A percentile compares a stretch with the other conserved stretches of the same genome.
These are phyloP conservation scores for Archocentrus centrarchus DNA, from an alignment of 2,113 vertebrate genomes.

Conservation along the genomic window DNA sequence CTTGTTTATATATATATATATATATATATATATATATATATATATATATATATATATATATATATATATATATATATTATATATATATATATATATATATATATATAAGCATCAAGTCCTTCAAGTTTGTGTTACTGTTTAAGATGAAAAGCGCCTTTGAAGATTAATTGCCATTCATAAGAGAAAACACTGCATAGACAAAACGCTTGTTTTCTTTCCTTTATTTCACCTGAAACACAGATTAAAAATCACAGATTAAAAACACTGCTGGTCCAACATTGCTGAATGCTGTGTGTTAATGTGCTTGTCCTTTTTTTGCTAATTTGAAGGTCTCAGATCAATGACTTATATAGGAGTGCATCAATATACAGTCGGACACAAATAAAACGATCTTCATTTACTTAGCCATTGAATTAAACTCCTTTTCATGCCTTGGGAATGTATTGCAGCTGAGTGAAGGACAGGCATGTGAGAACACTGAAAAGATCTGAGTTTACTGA, in stretches of 20 bases:
- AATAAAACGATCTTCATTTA: slow-evolving; percentile 10
- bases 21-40: no score
- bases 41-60: no score
- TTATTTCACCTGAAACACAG: neutral
- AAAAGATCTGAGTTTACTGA: neutral
- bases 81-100: rapidly evolving
- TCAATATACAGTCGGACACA: neutral
- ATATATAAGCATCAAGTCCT: no score
- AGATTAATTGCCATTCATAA: slow-evolving; percentile 37
- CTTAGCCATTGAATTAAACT: slow-evolving; percentile 11
- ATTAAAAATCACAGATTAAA: slow-evolving; percentile 1
- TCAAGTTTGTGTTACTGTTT: slow-evolving; percentile 22
- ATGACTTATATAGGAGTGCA: neutral
- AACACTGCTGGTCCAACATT: slow-evolving; percentile 1
- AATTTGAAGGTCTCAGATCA: slow-evolving; percentile 35
- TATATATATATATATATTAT: no score
- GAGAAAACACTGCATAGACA: slow-evolving; percentile 24
- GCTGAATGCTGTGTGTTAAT: slow-evolving; percentile 5
- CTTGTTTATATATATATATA: neutral
- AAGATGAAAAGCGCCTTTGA: slow-evolving; percentile 40
- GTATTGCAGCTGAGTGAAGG: neutral
- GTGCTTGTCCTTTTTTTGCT: slow-evolving; percentile 23
- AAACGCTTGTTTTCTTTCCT: neutral
- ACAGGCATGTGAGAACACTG: neutral
- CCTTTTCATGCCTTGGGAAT: neutral